These are phyloP conservation scores for Ametastegia equiseti DNA, from an alignment of 2,888 invertebrate species.

Conservation along the genomic window DNA sequence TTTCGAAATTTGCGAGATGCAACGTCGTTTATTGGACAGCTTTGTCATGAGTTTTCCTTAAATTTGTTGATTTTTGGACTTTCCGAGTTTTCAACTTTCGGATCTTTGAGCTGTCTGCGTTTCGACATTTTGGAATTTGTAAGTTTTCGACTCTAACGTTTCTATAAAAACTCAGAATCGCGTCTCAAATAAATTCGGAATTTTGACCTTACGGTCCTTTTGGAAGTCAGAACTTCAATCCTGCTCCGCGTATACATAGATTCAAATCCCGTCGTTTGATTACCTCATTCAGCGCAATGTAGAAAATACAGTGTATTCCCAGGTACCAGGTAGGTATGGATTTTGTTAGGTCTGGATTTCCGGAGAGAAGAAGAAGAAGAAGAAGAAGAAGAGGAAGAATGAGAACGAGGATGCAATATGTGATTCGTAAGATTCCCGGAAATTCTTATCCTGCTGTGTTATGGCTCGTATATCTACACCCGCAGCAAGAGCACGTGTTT, in stretches of 20 bases:
- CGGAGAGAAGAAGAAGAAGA: background rate
- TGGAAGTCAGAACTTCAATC: no score
- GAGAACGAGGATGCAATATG: constrained; percentile 12
- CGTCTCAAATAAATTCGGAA: no score
- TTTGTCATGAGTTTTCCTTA: no score
- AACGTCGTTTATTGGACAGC: no score
- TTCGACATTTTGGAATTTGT: no score
- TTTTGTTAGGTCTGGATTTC: background rate
- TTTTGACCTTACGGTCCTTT: no score
- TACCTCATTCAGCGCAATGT: background rate
- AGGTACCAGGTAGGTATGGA: background rate
- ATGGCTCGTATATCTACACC: background rate
- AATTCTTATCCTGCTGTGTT: background rate
- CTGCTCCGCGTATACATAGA: background rate
- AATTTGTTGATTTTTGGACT: no score
- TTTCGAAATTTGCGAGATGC: no score
- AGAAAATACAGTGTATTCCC: background rate
- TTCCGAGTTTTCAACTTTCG: no score
- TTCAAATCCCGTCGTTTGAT: background rate
- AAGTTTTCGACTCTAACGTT: no score
- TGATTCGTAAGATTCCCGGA: constrained; percentile 39
- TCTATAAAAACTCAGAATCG: no score
- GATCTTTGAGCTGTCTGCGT: no score
- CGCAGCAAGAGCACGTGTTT: background rate
- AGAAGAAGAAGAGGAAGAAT: background rate